Evolutionary conservation across 2,113 vertebrate species (phyloP), one percentile per base, ranked within the genome.

Genomic region (Junco hyemalis): DNA sequence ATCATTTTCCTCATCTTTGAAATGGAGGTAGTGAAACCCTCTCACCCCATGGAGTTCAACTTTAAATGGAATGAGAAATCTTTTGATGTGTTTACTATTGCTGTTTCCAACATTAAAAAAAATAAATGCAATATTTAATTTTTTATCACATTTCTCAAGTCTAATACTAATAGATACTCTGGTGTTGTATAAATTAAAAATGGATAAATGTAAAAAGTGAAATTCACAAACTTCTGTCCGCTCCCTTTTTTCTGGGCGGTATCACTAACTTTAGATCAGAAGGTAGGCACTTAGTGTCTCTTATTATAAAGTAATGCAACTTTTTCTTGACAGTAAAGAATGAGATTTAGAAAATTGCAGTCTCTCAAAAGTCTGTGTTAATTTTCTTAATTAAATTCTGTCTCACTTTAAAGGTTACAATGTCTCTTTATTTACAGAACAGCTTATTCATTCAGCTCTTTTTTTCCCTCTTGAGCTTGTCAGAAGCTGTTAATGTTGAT

Each of bases 401-500:
- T 78, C 70, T 94, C 60, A 40, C 42, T 92, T 93, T 96, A 87
- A 92, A 93, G 82, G 91, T 91, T 96, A 90, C 78, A 91, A 61
- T 81, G 81, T 59, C 91, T 92, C 85, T 94, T 95, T 97, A 92
- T 91, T 95, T 96, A 94, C 91, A 95, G 82, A 96, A 40, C n/a
- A 89, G 70, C 48, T 95, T 95, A 89, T 92, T 96, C 87, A 95
- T 96, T 95, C 91, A 93, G 29, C 5, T 47, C 21, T 78, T 69
- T 71, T 90, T 61, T 23, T 12, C 1, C 6, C 22, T 57, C 66
- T 82, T 79, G 79, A 96, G 70, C 89, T 95, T 97, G 96, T 96
- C 96, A 96, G 77, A 95, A 91, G 18, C 48, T 87, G 82, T 97
- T 96, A 96, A 59, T 83, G 72, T 89, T 96, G 89, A 97, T 97